phyloP scores from a whole-genome alignment of 2,797 vertebrate species.

The Tokudaia tokunoshimensis region DNA sequence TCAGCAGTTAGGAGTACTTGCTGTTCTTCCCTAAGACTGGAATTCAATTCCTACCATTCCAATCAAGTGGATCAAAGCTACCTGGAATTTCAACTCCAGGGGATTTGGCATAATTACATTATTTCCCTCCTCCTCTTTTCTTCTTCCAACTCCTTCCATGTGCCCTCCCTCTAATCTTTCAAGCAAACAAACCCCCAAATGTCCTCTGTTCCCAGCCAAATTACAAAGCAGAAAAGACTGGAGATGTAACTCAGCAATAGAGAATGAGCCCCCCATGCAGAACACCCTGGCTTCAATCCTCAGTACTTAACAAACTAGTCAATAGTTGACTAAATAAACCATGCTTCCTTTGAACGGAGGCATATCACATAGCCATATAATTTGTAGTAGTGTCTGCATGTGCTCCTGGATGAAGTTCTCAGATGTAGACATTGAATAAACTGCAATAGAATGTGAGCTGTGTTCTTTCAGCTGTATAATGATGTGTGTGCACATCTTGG shows the following conservation, averaged over 20 bases:
- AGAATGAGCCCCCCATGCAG: neutral
- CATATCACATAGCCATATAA: neutral
- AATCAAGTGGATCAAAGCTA: neutral
- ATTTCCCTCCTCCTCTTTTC: neutral
- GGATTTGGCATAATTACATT: neutral
- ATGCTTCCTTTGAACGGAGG: neutral
- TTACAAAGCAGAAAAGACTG: neutral
- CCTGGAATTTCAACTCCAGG: neutral
- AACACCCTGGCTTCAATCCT: neutral
- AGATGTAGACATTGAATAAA: neutral
- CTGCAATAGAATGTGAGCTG: neutral
- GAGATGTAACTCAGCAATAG: too few relatives aligned
- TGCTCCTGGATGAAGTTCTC: neutral
- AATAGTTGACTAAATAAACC: constrained; percentile 2
- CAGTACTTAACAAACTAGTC: neutral
- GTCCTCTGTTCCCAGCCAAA: neutral
- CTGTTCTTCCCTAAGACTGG: neutral
- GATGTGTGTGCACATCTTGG: neutral
- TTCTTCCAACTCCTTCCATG: neutral
- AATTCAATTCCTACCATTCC: neutral
- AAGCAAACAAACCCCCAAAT: too few relatives aligned
- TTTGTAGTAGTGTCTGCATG: neutral
- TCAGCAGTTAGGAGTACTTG: neutral
- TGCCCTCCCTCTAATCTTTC: neutral
- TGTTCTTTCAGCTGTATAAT: neutral